Evolutionary conservation across 2,113 vertebrate species (phyloP).

Genomic region (Struthidea cinerea): DNA sequence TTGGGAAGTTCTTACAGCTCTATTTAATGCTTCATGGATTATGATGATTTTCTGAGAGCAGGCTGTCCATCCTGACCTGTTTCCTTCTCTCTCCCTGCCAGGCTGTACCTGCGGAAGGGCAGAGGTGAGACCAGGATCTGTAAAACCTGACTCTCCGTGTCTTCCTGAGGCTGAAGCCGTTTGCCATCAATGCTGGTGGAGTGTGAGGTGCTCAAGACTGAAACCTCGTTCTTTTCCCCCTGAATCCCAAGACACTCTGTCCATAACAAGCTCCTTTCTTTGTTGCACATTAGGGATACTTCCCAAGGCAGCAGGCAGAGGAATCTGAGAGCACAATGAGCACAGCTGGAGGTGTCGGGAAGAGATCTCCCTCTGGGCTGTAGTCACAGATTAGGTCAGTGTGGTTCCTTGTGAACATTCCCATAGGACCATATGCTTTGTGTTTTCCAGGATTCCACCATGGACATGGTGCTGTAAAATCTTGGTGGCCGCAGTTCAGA

Average conservation of each 20-base stretch:
- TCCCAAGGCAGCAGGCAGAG: neutral
- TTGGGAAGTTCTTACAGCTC: neutral
- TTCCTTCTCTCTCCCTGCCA: slow-evolving; percentile 26
- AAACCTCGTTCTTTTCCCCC: neutral
- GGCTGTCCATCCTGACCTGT: accelerated
- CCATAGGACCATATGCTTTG: accelerated
- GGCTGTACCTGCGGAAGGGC: slow-evolving; percentile 87
- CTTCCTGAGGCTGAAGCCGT: slow-evolving; percentile 88
- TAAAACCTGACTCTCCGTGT: slow-evolving; percentile 90
- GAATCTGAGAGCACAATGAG: neutral
- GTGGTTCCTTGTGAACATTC: neutral
- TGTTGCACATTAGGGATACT: neutral
- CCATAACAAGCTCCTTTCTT: neutral
- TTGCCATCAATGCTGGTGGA: slow-evolving; percentile 87
- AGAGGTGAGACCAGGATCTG: slow-evolving; percentile 88
- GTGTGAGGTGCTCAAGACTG: slow-evolving; percentile 89
- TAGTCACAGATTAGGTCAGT: neutral
- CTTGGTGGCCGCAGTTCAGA: accelerated
- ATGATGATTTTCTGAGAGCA: too few relatives aligned
- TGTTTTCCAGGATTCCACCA: neutral
- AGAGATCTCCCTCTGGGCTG: neutral
- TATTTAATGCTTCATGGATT: neutral
- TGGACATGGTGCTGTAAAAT: accelerated
- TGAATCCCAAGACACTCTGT: neutral
- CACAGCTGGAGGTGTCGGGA: neutral